Evolutionary conservation across 2,113 vertebrate genomes (phyloP).

Genomic region (Mobula birostris): DNA sequence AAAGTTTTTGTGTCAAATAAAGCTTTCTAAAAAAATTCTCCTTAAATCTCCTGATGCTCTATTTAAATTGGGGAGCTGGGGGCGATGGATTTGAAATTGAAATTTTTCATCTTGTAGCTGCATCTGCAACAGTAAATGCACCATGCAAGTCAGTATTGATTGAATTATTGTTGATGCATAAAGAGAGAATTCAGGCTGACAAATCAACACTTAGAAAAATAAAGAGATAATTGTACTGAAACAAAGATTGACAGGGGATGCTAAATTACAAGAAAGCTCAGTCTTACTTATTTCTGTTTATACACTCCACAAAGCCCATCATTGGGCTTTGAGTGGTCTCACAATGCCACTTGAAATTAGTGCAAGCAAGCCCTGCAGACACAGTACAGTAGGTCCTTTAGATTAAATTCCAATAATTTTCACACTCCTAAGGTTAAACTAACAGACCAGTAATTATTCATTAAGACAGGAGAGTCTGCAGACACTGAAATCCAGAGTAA

Average conservation of each 20-base stretch:
- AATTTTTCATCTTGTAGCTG: background rate
- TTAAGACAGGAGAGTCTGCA: no score
- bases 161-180: background rate
- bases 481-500: no score
- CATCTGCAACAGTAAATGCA: background rate
- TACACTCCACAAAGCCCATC: background rate
- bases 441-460: no score
- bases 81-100: background rate
- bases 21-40: background rate
- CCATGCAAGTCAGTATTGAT: background rate
- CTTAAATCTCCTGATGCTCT: background rate
- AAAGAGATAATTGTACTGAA: background rate
- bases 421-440: no score
- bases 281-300: background rate
- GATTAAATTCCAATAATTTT: no score
- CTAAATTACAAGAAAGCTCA: background rate
- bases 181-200: background rate
- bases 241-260: background rate
- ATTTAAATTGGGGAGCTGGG: background rate
- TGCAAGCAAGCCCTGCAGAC: background rate
- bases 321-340: background rate
- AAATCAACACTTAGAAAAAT: background rate
- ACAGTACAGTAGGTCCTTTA: no score
- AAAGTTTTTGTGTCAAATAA: background rate
- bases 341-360: background rate